Evolutionary conservation across 37 sponge, comb jelly and placozoan genomes (phyloP).

Genomic region (Chondrosia reniformis): DNA sequence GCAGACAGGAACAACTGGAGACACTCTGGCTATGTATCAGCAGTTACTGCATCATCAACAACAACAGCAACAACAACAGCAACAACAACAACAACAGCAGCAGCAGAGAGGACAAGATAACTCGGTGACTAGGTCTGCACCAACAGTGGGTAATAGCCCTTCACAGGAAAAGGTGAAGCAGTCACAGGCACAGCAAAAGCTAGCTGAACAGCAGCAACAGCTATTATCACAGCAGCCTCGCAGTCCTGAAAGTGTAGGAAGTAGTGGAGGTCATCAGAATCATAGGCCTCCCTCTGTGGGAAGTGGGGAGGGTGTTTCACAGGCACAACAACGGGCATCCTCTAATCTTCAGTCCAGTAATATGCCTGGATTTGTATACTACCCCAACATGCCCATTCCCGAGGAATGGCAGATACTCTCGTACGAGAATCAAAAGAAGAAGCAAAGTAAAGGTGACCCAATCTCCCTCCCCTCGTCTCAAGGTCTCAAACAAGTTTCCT

Average conservation of each 20-base stretch:
- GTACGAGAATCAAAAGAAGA: conserved; percentile 54
- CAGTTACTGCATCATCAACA: conserved; percentile 37
- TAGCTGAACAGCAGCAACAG: conserved; percentile 5
- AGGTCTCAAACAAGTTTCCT: not conserved
- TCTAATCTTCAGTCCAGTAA: no score
- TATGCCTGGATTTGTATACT: conserved; percentile 59
- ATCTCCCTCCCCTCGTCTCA: not conserved
- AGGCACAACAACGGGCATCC: not conserved
- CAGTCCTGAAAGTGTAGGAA: conserved; percentile 12
- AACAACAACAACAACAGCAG: conserved; percentile 31
- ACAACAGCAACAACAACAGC: conserved; percentile 49
- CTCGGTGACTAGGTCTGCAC: not conserved
- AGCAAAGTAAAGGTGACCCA: not conserved
- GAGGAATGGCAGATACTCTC: conserved; percentile 52
- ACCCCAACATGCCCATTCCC: conserved; percentile 71
- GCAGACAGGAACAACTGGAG: no score
- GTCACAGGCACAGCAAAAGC: conserved; percentile 26
- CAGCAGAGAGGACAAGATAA: conserved; percentile 4
- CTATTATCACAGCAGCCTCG: conserved; percentile 5
- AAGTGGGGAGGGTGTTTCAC: not conserved
- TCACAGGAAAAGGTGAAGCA: not conserved
- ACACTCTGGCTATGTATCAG: no score
- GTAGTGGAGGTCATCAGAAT: no score
- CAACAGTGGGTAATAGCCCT: no score
- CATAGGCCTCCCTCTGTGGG: no score